Conservation (phyloP, 2,888 invertebrate genomes). For the Julus scandinavius region DNA sequence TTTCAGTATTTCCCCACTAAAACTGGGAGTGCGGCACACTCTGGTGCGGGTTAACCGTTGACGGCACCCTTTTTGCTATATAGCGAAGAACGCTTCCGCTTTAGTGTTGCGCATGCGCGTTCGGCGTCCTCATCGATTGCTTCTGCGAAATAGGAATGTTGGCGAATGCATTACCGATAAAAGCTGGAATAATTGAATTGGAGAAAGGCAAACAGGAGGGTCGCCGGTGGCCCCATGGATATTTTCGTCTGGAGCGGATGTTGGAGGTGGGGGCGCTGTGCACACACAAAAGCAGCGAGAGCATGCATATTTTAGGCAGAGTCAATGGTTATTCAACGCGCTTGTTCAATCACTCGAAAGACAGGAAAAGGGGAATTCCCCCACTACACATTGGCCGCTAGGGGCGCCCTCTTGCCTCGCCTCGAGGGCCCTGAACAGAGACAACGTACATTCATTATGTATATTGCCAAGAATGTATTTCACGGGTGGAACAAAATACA, state of each 20-base stretch:
- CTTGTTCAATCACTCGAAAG: slow-evolving; percentile 18
- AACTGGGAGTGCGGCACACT: too few species aligned
- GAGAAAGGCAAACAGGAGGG: slow-evolving; percentile 2
- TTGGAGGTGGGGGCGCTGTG: background rate
- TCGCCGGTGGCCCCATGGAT: background rate
- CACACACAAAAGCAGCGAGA: background rate
- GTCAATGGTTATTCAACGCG: slow-evolving; percentile 11
- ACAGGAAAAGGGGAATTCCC: background rate
- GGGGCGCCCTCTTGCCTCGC: too few species aligned
- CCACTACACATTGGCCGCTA: background rate
- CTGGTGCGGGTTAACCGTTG: too few species aligned
- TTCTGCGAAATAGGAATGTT: background rate
- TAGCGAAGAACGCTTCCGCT: too few species aligned
- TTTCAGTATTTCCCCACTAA: too few species aligned
- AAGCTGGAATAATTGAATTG: slow-evolving; percentile 18
- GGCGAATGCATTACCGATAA: slow-evolving; percentile 10
- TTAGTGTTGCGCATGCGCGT: too few species aligned
- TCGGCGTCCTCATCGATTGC: too few species aligned
- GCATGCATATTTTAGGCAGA: background rate
- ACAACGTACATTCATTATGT: too few species aligned
- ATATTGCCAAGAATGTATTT: too few species aligned
- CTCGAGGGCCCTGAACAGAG: too few species aligned
- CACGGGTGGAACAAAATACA: too few species aligned
- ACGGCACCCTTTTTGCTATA: too few species aligned
- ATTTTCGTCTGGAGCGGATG: slow-evolving; percentile 3